phyloP scores from a whole-genome alignment of 2,888 invertebrate species.

The Sinhomidia bicolor region DNA sequence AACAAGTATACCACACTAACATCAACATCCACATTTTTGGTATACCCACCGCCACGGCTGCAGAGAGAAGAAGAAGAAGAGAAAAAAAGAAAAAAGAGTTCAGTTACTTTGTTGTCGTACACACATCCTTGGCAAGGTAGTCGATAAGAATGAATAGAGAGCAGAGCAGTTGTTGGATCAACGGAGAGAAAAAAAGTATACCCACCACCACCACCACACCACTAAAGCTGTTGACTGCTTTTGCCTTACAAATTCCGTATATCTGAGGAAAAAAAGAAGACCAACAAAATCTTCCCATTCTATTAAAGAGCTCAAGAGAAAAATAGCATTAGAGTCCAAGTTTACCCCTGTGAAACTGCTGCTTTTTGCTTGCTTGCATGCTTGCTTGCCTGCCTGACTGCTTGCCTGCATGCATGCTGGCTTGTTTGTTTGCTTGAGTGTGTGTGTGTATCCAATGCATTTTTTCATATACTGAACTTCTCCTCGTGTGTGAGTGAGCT shows the following conservation, averaged over 20 bases:
- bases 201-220: conserved; percentile 13
- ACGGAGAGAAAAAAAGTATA: conserved; percentile 58
- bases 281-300: conserved; percentile 43
- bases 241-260: not conserved
- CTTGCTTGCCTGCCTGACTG: conserved; percentile 38
- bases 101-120: conserved; percentile 69
- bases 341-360: conserved; percentile 21
- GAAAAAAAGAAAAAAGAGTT: conserved; percentile 62
- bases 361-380: not conserved
- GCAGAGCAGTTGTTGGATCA: conserved; percentile 1
- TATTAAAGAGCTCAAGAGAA: conserved; percentile 28
- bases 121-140: conserved; percentile 73
- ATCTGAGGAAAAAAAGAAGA: conserved; percentile 23
- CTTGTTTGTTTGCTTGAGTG: conserved; percentile 41
- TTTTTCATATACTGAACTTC: conserved; percentile 11
- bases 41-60: conserved; percentile 32
- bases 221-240: conserved; percentile 21
- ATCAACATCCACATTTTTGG: not conserved
- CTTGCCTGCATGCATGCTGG: conserved; percentile 7
- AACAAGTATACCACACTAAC: conserved; percentile 6
- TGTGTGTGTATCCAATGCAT: conserved; percentile 16
- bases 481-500: too few relatives aligned
- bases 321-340: conserved; percentile 32
- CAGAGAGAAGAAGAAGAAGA: not conserved
- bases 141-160: conserved; percentile 35